Evolutionary conservation across 2,888 invertebrate genomes (phyloP).

Genomic region (Tenthredo scrophulariae): DNA sequence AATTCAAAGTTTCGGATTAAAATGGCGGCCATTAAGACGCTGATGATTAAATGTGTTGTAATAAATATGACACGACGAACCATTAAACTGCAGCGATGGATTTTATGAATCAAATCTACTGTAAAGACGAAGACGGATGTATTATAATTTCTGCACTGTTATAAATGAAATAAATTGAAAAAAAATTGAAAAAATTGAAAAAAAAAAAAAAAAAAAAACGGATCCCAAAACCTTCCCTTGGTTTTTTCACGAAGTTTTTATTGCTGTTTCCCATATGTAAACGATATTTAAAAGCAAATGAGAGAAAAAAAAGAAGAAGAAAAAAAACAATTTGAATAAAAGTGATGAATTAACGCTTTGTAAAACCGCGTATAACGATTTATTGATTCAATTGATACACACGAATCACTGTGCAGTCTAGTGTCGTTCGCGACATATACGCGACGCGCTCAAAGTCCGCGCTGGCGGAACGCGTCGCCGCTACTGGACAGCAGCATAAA

Average conservation of each 20-base stretch:
- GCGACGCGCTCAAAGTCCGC: slow-evolving; percentile 58
- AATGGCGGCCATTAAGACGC: background rate
- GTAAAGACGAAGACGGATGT: background rate
- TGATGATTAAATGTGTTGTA: background rate
- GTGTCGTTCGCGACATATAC: slow-evolving; percentile 31
- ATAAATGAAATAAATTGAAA: background rate
- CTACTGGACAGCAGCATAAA: slow-evolving; percentile 61
- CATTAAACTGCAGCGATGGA: too few species aligned
- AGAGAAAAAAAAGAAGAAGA: background rate
- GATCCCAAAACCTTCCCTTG: background rate
- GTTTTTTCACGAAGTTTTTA: background rate
- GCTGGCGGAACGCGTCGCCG: slow-evolving; percentile 66
- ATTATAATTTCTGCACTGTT: background rate
- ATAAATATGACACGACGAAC: background rate
- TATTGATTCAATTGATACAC: background rate
- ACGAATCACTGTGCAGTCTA: background rate
- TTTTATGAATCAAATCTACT: too few species aligned
- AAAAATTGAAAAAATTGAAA: too few species aligned
- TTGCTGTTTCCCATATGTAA: background rate
- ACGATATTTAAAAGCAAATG: background rate
- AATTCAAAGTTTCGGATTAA: background rate
- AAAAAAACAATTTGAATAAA: too few species aligned
- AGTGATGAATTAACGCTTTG: background rate
- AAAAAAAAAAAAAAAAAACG: background rate
- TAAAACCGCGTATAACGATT: background rate